These are phyloP conservation scores for Nyctalus aviator DNA, from an alignment of 2,797 vertebrate genomes.

Conservation along the genomic window DNA sequence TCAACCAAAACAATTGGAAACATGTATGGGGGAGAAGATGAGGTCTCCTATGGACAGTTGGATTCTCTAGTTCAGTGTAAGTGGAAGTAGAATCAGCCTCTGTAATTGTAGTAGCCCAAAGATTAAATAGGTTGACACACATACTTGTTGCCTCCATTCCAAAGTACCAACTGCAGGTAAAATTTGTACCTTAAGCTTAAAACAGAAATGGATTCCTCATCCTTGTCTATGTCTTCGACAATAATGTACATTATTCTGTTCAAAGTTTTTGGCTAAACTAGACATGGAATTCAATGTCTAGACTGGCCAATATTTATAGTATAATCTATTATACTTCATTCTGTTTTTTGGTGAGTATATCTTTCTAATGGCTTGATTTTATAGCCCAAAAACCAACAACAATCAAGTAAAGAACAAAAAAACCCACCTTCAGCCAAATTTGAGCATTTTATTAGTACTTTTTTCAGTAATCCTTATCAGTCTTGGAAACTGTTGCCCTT, in stretches of 20 bases:
- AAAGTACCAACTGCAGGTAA: background rate
- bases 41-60: background rate
- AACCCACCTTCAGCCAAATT: background rate
- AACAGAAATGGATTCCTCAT: background rate
- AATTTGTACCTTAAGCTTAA: background rate
- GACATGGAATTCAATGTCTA: background rate
- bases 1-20: background rate
- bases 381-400: background rate
- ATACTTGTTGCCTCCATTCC: background rate
- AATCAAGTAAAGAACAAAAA: background rate
- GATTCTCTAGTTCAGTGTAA: background rate
- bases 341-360: background rate
- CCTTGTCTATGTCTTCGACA: background rate
- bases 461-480: background rate
- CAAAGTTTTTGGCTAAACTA: background rate
- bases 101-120: background rate
- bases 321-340: background rate
- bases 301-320: background rate
- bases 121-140: background rate
- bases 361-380: background rate
- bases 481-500: conserved; percentile 1
- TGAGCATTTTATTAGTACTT: conserved; percentile 1
- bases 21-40: background rate
- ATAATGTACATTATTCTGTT: background rate
- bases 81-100: background rate